Percentiles rank a stretch among this genome's conserved stretches.
These are phyloP conservation scores for Picus viridis DNA, from an alignment of 2,797 vertebrate genomes.

Conservation along the genomic window DNA sequence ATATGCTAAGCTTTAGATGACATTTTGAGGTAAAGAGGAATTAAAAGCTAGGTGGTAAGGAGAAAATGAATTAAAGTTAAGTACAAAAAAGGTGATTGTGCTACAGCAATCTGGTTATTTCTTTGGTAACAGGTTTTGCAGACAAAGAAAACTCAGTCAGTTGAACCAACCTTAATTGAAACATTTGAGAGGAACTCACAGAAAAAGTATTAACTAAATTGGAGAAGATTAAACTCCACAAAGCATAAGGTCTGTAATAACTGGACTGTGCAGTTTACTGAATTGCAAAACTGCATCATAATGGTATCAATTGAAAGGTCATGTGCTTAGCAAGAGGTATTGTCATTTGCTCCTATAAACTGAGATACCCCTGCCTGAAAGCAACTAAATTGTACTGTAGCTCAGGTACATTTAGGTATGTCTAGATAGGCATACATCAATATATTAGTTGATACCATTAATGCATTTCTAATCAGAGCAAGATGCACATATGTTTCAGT, in stretches of 20 bases:
- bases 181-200: background rate
- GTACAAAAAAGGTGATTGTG: background rate
- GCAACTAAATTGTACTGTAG: background rate
- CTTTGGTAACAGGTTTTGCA: background rate
- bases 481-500: background rate
- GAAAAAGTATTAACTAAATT: background rate
- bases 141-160: background rate
- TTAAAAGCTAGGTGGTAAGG: background rate
- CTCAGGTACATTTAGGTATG: rapidly evolving
- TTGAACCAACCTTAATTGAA: background rate
- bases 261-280: background rate
- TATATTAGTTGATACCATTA: background rate
- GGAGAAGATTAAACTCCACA: background rate
- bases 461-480: background rate
- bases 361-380: background rate
- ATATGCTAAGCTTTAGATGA: background rate
- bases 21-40: background rate
- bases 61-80: background rate
- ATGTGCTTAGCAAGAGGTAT: background rate
- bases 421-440: background rate
- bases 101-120: background rate
- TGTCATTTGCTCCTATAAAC: background rate
- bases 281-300: background rate
- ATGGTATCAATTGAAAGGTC: background rate
- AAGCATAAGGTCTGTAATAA: background rate